Evolutionary conservation across 2,888 invertebrate species (phyloP).

Genomic region (Horisme vitalbata): DNA sequence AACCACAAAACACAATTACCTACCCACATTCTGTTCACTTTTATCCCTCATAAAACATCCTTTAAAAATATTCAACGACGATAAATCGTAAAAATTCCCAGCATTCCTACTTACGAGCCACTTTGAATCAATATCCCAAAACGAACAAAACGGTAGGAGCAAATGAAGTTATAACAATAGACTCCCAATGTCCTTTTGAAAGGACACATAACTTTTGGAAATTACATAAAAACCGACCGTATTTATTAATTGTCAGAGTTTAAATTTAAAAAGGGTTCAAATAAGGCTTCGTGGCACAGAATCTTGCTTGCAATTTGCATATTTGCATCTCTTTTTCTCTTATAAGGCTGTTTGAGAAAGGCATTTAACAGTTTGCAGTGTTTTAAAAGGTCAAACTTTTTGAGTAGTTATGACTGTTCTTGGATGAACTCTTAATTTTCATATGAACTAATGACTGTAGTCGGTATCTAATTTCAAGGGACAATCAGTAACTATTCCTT

Average conservation of each 20-base stretch:
- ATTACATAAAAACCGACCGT: constrained; percentile 20
- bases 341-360: constrained; percentile 37
- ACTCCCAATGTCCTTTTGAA: constrained; percentile 21
- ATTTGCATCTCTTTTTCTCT: constrained; percentile 59
- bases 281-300: constrained; percentile 30
- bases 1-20: no score
- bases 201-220: constrained; percentile 38
- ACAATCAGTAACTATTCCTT: no score
- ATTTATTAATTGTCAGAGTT: neutral
- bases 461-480: no score
- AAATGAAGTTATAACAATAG: constrained; percentile 81
- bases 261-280: neutral
- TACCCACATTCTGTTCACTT: neutral
- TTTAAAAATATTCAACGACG: constrained; percentile 39
- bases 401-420: no score
- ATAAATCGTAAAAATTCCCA: constrained; percentile 74
- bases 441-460: no score
- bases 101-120: constrained; percentile 72
- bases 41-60: constrained; percentile 14
- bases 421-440: no score
- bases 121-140: constrained; percentile 76
- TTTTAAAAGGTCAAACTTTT: constrained; percentile 3
- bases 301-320: constrained; percentile 59
- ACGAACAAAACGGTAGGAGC: constrained; percentile 60
- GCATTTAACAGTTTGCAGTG: constrained; percentile 10